Evolutionary conservation across 2,888 invertebrate species (phyloP).

Genomic region (Drosophila yooni): DNA sequence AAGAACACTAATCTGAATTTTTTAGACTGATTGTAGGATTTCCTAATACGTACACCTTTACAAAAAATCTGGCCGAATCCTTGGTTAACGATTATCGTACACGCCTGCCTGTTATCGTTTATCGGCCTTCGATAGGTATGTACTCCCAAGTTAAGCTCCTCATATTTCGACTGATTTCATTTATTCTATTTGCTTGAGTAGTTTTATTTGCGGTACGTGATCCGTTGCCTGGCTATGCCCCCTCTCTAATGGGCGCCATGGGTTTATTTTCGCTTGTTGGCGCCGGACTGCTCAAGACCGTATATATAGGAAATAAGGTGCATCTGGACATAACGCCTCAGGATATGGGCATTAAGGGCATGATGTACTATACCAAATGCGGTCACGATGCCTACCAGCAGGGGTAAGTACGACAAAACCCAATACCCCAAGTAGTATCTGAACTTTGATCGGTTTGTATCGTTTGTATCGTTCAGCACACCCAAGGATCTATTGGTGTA

Average conservation of each 20-base stretch:
- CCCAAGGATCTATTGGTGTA: constrained; percentile 62
- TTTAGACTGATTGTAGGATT: constrained; percentile 75
- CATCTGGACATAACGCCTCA: constrained; percentile 74
- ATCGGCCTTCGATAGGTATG: constrained; percentile 94
- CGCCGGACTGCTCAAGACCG: constrained; percentile 71
- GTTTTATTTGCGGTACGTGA: constrained; percentile 71
- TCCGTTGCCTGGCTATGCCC: constrained; percentile 75
- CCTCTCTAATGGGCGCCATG: constrained; percentile 75
- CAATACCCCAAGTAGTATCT: too few relatives aligned
- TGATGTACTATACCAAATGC: constrained; percentile 60
- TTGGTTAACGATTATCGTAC: constrained; percentile 89
- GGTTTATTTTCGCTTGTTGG: constrained; percentile 74
- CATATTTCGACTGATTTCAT: not conserved
- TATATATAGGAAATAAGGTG: constrained; percentile 45
- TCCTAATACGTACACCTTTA: constrained; percentile 96
- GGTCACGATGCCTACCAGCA: constrained; percentile 47
- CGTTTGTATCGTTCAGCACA: constrained; percentile 16
- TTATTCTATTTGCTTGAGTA: constrained; percentile 15
- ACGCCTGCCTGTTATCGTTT: constrained; percentile 90
- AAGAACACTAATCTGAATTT: not conserved
- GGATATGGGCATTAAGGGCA: constrained; percentile 68
- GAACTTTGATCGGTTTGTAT: not conserved
- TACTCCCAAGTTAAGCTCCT: not conserved
- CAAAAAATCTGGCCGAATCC: constrained; percentile 94
- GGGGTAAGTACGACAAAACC: constrained; percentile 38